phyloP scores from a whole-genome alignment of 2,797 vertebrate genomes.

The Paedocypris micromegethes region DNA sequence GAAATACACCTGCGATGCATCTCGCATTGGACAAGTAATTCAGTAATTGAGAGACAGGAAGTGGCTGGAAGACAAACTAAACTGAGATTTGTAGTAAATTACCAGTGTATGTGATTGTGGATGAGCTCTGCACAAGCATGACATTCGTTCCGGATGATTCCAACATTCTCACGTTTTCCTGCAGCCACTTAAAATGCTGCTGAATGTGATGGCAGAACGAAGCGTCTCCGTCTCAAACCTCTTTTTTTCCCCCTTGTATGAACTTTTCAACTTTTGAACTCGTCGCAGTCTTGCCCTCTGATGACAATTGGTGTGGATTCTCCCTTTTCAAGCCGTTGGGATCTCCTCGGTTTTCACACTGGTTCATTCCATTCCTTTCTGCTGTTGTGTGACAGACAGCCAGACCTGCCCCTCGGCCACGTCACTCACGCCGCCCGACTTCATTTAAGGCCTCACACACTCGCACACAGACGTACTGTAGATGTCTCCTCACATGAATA shows the following conservation, averaged over 20 bases:
- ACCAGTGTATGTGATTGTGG: conserved; percentile 6
- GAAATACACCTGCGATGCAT: too few species aligned
- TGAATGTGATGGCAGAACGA: neutral
- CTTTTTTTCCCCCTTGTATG: conserved; percentile 45
- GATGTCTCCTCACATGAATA: conserved; percentile 62
- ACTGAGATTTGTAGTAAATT: neutral
- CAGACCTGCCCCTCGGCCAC: conserved; percentile 58
- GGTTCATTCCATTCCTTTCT: conserved; percentile 38
- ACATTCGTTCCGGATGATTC: conserved; percentile 11
- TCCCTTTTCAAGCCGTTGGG: conserved; percentile 55
- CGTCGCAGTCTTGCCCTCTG: conserved; percentile 33
- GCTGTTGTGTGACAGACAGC: conserved; percentile 48
- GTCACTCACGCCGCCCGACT: conserved; percentile 46
- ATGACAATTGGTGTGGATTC: conserved; percentile 53
- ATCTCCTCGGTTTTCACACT: conserved; percentile 37
- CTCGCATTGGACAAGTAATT: too few species aligned
- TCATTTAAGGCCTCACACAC: conserved; percentile 47
- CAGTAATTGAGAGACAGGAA: too few species aligned
- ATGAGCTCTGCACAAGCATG: conserved; percentile 32
- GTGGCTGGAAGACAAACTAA: too few species aligned
- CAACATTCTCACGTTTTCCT: neutral
- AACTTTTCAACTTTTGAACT: conserved; percentile 71
- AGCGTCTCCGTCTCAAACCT: conserved; percentile 7
- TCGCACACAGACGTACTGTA: conserved; percentile 50
- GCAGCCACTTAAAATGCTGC: neutral